These are phyloP conservation scores for Austrolebias charrua DNA, from an alignment of 2,797 vertebrate species.

Conservation along the genomic window DNA sequence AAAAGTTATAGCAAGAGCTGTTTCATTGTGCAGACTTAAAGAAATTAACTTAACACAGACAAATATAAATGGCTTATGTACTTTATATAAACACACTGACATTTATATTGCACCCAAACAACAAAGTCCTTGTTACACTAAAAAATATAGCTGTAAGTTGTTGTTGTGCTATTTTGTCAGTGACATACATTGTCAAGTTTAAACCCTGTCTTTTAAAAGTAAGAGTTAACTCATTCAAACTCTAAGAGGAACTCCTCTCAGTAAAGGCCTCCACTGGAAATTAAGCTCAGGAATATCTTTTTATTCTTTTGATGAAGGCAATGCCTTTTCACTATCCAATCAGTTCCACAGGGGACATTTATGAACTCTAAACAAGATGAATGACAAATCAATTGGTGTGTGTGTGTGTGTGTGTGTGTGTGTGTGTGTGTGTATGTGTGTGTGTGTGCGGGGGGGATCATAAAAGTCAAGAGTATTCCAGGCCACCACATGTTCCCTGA, in stretches of 20 bases:
- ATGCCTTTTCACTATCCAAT: conserved; percentile 8
- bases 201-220: neutral
- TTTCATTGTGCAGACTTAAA: neutral
- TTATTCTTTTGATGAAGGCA: conserved; percentile 27
- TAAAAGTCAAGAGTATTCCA: neutral
- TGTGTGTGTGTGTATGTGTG: no score
- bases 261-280: conserved; percentile 13
- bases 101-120: neutral
- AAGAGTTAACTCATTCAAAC: neutral
- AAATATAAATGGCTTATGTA: neutral
- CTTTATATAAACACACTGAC: neutral
- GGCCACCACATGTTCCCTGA: neutral
- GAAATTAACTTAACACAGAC: neutral
- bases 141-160: no score
- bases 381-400: conserved; percentile 8
- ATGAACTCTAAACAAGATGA: conserved; percentile 1
- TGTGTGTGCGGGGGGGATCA: no score
- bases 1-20: conserved; percentile 6
- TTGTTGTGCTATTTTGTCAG: no score
- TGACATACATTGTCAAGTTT: neutral
- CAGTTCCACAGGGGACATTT: conserved; percentile 25
- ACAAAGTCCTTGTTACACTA: neutral
- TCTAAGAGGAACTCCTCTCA: neutral
- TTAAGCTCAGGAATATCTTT: conserved; percentile 12
- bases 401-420: no score